Evolutionary conservation across 1,140 invertebrate species (phyloP).

Genomic region (Brachionus sp.): DNA sequence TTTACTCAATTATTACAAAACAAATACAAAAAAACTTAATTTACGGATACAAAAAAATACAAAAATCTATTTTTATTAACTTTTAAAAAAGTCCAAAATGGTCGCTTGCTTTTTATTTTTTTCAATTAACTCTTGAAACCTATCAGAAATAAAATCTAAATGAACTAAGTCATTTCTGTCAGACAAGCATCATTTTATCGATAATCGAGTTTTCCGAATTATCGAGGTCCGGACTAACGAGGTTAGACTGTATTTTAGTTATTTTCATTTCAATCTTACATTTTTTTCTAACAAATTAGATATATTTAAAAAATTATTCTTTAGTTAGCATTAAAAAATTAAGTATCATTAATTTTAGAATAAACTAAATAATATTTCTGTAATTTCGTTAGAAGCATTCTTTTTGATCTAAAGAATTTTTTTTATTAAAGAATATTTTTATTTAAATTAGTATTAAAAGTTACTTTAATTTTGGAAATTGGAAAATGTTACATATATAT

Average conservation of each 20-base stretch:
- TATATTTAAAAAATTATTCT: too few relatives aligned
- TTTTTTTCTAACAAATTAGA: too few relatives aligned
- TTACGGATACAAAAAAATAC: neutral
- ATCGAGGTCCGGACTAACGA: neutral
- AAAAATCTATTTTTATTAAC: neutral
- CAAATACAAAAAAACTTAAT: neutral
- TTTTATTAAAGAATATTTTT: too few relatives aligned
- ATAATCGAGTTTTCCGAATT: neutral
- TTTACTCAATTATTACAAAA: neutral
- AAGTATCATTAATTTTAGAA: too few relatives aligned
- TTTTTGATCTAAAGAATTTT: too few relatives aligned
- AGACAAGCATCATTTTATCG: neutral
- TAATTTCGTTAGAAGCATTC: too few relatives aligned
- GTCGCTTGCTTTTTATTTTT: neutral
- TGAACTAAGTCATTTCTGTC: neutral
- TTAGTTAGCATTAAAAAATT: too few relatives aligned
- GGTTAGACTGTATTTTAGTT: neutral
- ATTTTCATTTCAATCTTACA: too few relatives aligned
- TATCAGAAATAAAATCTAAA: neutral
- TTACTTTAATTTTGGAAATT: too few relatives aligned
- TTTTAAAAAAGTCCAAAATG: neutral
- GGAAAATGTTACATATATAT: too few relatives aligned
- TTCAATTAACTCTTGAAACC: neutral
- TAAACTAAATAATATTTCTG: too few relatives aligned
- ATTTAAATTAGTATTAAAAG: too few relatives aligned